Conservation (phyloP, 2,888 invertebrate species). For the Diploptera punctata region DNA sequence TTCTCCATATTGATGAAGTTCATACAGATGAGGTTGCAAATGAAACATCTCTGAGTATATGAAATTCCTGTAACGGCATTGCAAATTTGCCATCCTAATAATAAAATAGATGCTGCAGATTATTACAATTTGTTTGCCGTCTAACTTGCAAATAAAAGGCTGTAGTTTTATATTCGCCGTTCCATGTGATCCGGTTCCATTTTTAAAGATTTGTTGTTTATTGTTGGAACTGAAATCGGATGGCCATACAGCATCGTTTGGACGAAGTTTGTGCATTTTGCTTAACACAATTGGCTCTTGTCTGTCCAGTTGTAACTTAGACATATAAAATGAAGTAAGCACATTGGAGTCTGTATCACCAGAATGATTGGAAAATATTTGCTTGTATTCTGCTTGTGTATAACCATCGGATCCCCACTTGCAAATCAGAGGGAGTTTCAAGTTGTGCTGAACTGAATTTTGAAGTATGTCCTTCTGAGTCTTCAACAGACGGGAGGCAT, state of each 20-base stretch:
- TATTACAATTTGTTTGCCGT: too few relatives aligned
- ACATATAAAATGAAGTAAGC: background rate
- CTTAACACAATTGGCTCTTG: too few relatives aligned
- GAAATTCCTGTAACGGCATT: background rate
- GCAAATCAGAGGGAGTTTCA: too few relatives aligned
- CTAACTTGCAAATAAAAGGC: too few relatives aligned
- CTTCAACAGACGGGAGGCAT: too few relatives aligned
- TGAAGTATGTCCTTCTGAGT: too few relatives aligned
- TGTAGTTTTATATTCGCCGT: too few relatives aligned
- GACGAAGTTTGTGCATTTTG: too few relatives aligned
- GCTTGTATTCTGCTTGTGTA: background rate
- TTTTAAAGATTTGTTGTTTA: background rate
- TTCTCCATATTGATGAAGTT: too few relatives aligned
- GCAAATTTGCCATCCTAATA: background rate
- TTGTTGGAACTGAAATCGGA: too few relatives aligned
- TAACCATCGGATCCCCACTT: background rate
- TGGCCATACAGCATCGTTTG: too few relatives aligned
- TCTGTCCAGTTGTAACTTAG: background rate
- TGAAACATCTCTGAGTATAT: background rate
- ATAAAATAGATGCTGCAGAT: background rate
- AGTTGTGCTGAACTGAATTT: too few relatives aligned
- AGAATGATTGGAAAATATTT: background rate
- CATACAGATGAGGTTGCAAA: background rate
- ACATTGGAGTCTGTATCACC: background rate
- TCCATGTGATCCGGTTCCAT: background rate